These are phyloP conservation scores for Hybos culiciformis DNA, from an alignment of 2,888 invertebrate species.

Conservation along the genomic window DNA sequence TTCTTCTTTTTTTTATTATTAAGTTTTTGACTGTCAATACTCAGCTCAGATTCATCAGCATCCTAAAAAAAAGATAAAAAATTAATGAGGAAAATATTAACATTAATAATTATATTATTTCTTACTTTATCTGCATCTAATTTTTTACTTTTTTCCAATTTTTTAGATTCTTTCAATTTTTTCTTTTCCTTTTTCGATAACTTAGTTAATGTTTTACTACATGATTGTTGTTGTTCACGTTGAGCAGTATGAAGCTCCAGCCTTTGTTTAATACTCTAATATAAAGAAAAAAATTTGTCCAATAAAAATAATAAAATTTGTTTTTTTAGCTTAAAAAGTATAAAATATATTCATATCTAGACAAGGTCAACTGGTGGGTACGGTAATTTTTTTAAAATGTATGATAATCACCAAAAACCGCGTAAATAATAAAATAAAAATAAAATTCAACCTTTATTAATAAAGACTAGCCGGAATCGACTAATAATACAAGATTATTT, in stretches of 20 bases:
- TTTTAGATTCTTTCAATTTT: conserved; percentile 39
- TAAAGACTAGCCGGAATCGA: too few relatives aligned
- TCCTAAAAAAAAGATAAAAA: conserved; percentile 16
- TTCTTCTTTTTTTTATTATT: conserved; percentile 30
- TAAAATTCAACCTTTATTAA: too few relatives aligned
- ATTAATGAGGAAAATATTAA: background rate
- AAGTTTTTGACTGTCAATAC: conserved; percentile 23
- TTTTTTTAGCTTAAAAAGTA: background rate
- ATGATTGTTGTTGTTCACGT: conserved; percentile 38
- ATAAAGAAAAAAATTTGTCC: conserved; percentile 9
- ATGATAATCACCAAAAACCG: too few relatives aligned
- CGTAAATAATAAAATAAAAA: too few relatives aligned
- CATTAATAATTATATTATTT: background rate
- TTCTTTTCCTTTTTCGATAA: conserved; percentile 38
- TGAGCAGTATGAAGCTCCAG: conserved; percentile 36
- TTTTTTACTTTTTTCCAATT: conserved; percentile 41
- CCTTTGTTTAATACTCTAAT: conserved; percentile 29
- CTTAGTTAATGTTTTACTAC: conserved; percentile 27
- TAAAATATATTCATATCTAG: too few relatives aligned
- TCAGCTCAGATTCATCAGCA: conserved; percentile 28
- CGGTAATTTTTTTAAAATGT: too few relatives aligned
- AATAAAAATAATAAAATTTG: background rate
- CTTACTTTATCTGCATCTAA: conserved; percentile 45
- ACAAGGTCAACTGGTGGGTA: too few relatives aligned
- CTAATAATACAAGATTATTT: too few relatives aligned